Conservation (phyloP, 2,888 invertebrate species). For the Lagria hirta region DNA sequence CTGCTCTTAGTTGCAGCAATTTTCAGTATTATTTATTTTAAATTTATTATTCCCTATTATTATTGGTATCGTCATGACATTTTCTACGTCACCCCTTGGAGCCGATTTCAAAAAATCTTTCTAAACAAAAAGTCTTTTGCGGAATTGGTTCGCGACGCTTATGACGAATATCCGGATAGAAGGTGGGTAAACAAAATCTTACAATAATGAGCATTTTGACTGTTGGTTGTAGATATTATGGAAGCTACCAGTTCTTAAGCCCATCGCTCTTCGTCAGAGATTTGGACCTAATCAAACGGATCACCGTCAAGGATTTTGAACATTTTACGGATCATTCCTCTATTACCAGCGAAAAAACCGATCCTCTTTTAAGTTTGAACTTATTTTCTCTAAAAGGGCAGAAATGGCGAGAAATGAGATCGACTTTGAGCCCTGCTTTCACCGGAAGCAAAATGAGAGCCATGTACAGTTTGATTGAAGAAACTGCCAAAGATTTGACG, state of each 20-base stretch:
- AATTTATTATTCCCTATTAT: slow-evolving; percentile 18
- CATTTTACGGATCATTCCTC: slow-evolving; percentile 47
- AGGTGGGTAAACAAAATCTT: slow-evolving; percentile 23
- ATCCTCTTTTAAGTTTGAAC: slow-evolving; percentile 36
- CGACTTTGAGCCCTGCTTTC: slow-evolving; percentile 59
- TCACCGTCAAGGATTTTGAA: slow-evolving; percentile 51
- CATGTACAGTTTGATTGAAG: slow-evolving; percentile 57
- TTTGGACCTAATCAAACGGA: slow-evolving; percentile 47
- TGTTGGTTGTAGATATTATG: slow-evolving; percentile 35
- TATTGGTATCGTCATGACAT: slow-evolving; percentile 24
- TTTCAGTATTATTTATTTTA: slow-evolving; percentile 10
- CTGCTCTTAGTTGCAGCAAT: slow-evolving; percentile 1
- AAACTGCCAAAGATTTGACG: slow-evolving; percentile 43
- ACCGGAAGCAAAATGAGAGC: slow-evolving; percentile 60
- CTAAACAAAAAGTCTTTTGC: slow-evolving; percentile 36
- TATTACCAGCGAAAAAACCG: slow-evolving; percentile 37
- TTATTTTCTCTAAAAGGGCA: slow-evolving; percentile 35
- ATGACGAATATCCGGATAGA: slow-evolving; percentile 29
- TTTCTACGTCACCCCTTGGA: slow-evolving; percentile 20
- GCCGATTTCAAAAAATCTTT: slow-evolving; percentile 18
- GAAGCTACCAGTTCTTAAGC: slow-evolving; percentile 38
- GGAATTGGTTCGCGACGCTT: slow-evolving; percentile 25
- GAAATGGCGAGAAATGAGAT: slow-evolving; percentile 52
- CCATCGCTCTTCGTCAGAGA: slow-evolving; percentile 40
- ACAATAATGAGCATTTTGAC: slow-evolving; percentile 1